A percentile compares a stretch with the other conserved stretches of the same genome.
Conservation (phyloP, 2,797 vertebrate species). For the Rhynchotus rufescens region DNA sequence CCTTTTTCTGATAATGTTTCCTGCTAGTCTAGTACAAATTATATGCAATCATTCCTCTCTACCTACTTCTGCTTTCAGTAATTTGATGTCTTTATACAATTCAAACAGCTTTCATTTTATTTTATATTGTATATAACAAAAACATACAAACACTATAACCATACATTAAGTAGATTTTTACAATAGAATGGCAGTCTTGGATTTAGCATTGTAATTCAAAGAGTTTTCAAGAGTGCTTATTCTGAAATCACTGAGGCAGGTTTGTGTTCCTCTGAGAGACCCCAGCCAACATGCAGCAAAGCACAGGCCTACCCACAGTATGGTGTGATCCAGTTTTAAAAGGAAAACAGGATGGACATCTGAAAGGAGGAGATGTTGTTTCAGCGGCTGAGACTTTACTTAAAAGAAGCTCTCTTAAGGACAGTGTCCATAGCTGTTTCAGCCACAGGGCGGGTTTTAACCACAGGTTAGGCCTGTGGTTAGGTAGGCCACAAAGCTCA, state of each 20-base stretch:
- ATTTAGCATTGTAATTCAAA: neutral
- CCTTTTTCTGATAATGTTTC: neutral
- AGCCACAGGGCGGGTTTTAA: neutral
- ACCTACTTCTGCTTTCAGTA: neutral
- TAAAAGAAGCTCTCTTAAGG: neutral
- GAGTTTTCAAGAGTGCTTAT: neutral
- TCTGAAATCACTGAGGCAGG: neutral
- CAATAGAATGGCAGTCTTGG: slow-evolving; percentile 5
- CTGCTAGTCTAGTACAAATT: neutral
- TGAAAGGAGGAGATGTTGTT: neutral
- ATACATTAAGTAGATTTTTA: neutral
- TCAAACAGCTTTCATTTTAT: slow-evolving; percentile 15
- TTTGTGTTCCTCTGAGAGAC: neutral
- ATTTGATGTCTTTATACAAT: neutral
- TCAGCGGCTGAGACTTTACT: neutral
- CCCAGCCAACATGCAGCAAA: neutral
- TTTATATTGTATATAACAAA: neutral
- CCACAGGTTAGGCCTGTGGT: too few species aligned
- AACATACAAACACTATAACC: neutral
- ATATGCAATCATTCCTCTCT: neutral
- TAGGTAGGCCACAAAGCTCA: neutral
- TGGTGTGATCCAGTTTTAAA: neutral
- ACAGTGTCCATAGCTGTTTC: neutral
- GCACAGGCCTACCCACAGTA: neutral
- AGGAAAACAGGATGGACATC: neutral